A percentile compares a stretch with the other conserved stretches of the same genome.
phyloP scores from a whole-genome alignment of 2,797 vertebrate genomes.

The Paedocypris micromegethes region DNA sequence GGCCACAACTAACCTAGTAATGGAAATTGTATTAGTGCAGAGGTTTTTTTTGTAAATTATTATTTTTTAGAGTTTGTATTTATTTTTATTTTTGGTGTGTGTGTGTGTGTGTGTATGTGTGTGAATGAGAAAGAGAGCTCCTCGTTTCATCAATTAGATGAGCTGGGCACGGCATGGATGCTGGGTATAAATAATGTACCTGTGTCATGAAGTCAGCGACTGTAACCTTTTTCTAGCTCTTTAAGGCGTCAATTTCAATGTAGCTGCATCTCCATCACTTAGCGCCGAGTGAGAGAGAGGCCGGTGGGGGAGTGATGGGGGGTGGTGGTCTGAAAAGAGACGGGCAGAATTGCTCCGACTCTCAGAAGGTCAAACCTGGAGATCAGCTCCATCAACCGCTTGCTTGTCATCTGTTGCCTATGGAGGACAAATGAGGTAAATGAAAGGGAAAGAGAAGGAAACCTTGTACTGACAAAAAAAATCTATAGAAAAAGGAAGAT shows the following conservation, averaged over 20 bases:
- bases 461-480: slow-evolving; percentile 36
- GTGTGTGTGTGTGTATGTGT: slow-evolving; percentile 20
- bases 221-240: slow-evolving; percentile 74
- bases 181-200: slow-evolving; percentile 66
- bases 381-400: slow-evolving; percentile 44
- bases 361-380: slow-evolving; percentile 58
- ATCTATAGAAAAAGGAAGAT: slow-evolving; percentile 26
- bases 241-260: slow-evolving; percentile 73
- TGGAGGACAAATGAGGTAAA: slow-evolving; percentile 33
- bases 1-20: too few species aligned
- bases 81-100: too few species aligned
- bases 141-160: slow-evolving; percentile 51
- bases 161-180: slow-evolving; percentile 37
- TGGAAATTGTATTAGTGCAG: too few species aligned
- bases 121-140: slow-evolving; percentile 45
- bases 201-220: slow-evolving; percentile 66
- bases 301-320: slow-evolving; percentile 19
- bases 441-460: slow-evolving; percentile 10
- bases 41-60: too few species aligned
- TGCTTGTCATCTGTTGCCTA: slow-evolving; percentile 48
- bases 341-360: slow-evolving; percentile 30
- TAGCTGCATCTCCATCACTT: slow-evolving; percentile 70
- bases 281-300: slow-evolving; percentile 25
- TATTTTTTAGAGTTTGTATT: too few species aligned
- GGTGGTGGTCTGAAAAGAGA: slow-evolving; percentile 13